phyloP scores from a whole-genome alignment of 2,113 vertebrate genomes.

The Egretta garzetta region DNA sequence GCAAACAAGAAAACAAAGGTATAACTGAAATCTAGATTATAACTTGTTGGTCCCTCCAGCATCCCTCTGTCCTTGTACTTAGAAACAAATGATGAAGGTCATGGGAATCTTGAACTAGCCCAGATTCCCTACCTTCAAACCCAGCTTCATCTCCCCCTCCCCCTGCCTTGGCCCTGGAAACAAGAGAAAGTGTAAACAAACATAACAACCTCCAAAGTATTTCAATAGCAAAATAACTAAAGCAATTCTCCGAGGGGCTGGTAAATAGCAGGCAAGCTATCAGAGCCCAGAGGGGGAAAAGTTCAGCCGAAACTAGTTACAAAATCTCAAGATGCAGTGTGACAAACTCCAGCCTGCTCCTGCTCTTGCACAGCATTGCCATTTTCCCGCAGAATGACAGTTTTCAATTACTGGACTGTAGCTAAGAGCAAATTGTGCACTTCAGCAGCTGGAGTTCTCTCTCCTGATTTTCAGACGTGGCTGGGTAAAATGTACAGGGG shows the following conservation, averaged over 20 bases:
- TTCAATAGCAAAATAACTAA: slow-evolving; percentile 63
- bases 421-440: slow-evolving; percentile 56
- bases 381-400: slow-evolving; percentile 65
- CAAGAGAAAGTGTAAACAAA: slow-evolving; percentile 17
- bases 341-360: slow-evolving; percentile 60
- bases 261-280: slow-evolving; percentile 59
- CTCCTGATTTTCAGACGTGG: slow-evolving; percentile 32
- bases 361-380: neutral
- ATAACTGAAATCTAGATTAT: neutral
- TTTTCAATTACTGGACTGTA: slow-evolving; percentile 72
- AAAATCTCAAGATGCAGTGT: slow-evolving; percentile 45
- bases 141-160: neutral
- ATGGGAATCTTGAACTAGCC: neutral
- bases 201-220: slow-evolving; percentile 38
- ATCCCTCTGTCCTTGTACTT: neutral
- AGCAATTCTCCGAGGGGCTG: slow-evolving; percentile 40
- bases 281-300: slow-evolving; percentile 56
- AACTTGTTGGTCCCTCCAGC: neutral
- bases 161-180: neutral
- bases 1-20: neutral
- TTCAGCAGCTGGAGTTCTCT: slow-evolving; percentile 58
- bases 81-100: neutral
- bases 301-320: slow-evolving; percentile 59
- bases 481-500: slow-evolving; percentile 43
- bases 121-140: neutral